Evolutionary conservation across 2,113 vertebrate genomes (phyloP), one percentile per base, ranked within the genome.

Genomic region (Bubo scandiacus): DNA sequence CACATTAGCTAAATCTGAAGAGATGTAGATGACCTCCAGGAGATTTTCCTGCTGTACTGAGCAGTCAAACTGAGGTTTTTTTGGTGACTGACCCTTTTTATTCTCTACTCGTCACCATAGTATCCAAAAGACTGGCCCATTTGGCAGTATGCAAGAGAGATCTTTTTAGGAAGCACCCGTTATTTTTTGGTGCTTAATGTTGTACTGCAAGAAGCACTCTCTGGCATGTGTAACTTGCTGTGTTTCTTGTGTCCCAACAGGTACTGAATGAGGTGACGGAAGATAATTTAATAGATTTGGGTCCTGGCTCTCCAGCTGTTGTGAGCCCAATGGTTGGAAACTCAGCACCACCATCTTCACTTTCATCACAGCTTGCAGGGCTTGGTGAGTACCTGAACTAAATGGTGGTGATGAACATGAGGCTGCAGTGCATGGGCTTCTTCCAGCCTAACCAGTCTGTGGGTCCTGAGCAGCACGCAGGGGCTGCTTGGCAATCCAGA

Each of bases 211-310:
- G 49, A 90, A 62, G 51, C 68, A 51, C 29, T 51, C 70, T 70
- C 65, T 68, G 30, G 4, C 21, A 3, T 12, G 9, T 74, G 49
- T 75, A 85, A 72, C 57, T 71, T 58, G 19, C 30, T 65, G 36
- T 63, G 11, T 42, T 88, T 90, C 57, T 36, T 75, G 6, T 86
- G 23, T 89, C 73, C 73, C 86, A 21, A 65, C 98, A 99, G 99
- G 99, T 99, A 19, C 98, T 99, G 96, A 99, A 97, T 12, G 99
- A 99, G 73, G 99, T 99, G 16, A 99, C 99, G 3, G 99, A 99
- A 93, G 99, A 99, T 97, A 99, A 99, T 96, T 98, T 99, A 91
- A 99, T 99, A 95, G 99, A 99, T 96, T 98, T 99, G 78, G 99
- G 99, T 58, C 99, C 99, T 1, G 99, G 99, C 51, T 99, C 99